These are phyloP conservation scores for Rhinichthys klamathensis DNA, from an alignment of 2,113 vertebrate species.

Conservation along the genomic window DNA sequence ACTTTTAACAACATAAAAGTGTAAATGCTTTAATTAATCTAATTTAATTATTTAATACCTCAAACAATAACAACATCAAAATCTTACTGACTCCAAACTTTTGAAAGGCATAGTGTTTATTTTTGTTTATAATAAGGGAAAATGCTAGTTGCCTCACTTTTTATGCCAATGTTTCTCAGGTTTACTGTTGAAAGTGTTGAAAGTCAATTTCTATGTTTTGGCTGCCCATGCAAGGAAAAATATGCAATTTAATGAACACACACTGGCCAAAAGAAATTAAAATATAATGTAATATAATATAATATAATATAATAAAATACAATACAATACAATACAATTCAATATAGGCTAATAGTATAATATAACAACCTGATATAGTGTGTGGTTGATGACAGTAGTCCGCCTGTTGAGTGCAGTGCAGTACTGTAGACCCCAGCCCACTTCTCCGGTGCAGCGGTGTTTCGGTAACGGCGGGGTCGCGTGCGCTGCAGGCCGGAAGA, in stretches of 20 bases:
- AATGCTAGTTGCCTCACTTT: neutral
- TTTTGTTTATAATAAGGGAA: neutral
- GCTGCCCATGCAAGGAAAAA: neutral
- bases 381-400: conserved; percentile 62
- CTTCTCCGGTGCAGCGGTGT: conserved; percentile 64
- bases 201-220: neutral
- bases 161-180: neutral
- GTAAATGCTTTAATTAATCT: too few species aligned
- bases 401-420: conserved; percentile 68
- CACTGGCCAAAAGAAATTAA: too few species aligned
- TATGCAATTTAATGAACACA: neutral
- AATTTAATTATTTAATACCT: too few species aligned
- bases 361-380: conserved; percentile 74
- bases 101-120: neutral
- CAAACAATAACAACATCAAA: too few species aligned
- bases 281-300: too few species aligned
- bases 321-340: too few species aligned
- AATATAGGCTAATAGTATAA: neutral
- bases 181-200: neutral
- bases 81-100: neutral
- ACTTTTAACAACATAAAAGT: too few species aligned
- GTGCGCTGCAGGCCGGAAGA: conserved; percentile 64
- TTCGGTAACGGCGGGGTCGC: conserved; percentile 53
- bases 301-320: too few species aligned
- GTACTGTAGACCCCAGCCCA: conserved; percentile 76